Evolutionary conservation across 2,113 vertebrate genomes (phyloP).

Genomic region (Petaurus breviceps): DNA sequence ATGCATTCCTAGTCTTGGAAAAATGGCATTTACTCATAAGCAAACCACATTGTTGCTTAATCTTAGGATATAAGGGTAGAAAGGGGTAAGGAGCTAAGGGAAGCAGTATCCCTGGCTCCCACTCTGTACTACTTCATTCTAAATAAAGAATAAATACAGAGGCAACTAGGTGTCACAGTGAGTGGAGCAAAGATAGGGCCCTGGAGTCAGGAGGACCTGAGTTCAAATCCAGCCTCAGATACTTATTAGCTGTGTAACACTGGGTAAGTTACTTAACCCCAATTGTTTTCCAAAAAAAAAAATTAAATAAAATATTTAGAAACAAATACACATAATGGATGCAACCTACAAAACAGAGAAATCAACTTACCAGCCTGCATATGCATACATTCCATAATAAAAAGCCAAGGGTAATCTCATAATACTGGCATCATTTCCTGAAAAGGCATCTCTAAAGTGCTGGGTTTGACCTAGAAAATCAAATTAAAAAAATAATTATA

Average conservation of each 20-base stretch:
- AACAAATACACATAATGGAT: neutral
- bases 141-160: neutral
- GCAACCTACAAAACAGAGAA: neutral
- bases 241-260: neutral
- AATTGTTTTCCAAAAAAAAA: neutral
- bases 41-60: neutral
- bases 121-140: neutral
- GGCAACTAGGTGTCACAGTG: neutral
- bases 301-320: neutral
- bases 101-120: neutral
- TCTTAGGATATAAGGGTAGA: neutral
- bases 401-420: conserved; percentile 94
- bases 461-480: conserved; percentile 88
- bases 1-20: neutral
- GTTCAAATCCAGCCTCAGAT: neutral
- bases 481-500: conserved; percentile 70
- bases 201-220: neutral
- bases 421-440: conserved; percentile 86
- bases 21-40: neutral
- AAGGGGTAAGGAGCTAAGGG: neutral
- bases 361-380: conserved; percentile 95
- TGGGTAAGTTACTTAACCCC: neutral
- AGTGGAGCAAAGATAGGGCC: neutral
- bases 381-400: conserved; percentile 99
- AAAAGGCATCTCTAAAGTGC: conserved; percentile 95